A percentile compares a stretch with the other conserved stretches of the same genome.
These are phyloP conservation scores for Rhincodon typus DNA, from an alignment of 2,797 vertebrate species.

Conservation along the genomic window DNA sequence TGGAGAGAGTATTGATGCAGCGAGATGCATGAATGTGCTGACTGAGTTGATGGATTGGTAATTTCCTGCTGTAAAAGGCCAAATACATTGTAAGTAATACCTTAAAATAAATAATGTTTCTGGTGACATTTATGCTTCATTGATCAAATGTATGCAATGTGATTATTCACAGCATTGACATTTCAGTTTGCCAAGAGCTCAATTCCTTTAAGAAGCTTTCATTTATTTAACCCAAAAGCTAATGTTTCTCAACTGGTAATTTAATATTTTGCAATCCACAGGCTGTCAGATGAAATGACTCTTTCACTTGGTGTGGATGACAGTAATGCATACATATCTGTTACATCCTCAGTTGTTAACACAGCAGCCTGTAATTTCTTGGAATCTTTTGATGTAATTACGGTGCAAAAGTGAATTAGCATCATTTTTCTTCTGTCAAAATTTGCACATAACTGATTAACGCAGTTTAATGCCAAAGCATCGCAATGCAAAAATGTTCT, in stretches of 20 bases:
- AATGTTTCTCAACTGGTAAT: conserved; percentile 13
- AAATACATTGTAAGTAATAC: conserved; percentile 1
- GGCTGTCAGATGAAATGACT: conserved; percentile 2
- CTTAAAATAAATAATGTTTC: conserved; percentile 21
- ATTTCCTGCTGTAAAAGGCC: not conserved
- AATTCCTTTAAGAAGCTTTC: conserved; percentile 7
- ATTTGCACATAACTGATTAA: not conserved
- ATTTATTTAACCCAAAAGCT: conserved; percentile 17
- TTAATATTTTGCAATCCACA: conserved; percentile 26
- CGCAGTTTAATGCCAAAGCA: not conserved
- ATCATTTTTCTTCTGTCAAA: not conserved
- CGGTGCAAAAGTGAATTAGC: not conserved
- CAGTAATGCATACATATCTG: not conserved
- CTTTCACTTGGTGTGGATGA: not conserved
- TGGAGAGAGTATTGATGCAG: not conserved
- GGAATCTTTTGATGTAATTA: not conserved
- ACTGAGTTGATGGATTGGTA: not conserved
- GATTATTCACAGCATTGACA: conserved; percentile 7
- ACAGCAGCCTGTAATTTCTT: not conserved
- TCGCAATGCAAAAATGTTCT: not conserved
- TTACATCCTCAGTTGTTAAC: not conserved
- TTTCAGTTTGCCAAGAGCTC: conserved; percentile 15
- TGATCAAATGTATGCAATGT: not conserved
- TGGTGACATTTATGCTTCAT: conserved; percentile 24
- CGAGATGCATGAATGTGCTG: not conserved